These are phyloP conservation scores for Phyllotreta striolata DNA, from an alignment of 2,888 invertebrate species.

Conservation along the genomic window DNA sequence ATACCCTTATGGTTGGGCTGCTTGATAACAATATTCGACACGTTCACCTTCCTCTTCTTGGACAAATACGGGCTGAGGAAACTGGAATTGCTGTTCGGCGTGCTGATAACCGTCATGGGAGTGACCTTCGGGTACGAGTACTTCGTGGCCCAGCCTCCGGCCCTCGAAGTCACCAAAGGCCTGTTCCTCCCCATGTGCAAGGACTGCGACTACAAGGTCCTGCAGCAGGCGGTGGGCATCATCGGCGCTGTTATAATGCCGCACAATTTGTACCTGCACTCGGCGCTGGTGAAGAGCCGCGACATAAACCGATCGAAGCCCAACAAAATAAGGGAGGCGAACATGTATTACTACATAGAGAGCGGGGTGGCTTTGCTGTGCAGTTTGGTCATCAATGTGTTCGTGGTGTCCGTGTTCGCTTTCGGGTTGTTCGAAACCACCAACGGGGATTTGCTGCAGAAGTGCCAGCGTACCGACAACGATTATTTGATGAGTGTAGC, in stretches of 20 bases:
- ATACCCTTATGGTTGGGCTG: constrained; percentile 83
- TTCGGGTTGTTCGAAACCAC: constrained; percentile 78
- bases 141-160: constrained; percentile 73
- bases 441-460: constrained; percentile 65
- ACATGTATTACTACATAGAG: constrained; percentile 83
- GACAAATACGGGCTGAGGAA: constrained; percentile 86
- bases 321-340: constrained; percentile 79
- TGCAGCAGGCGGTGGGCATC: constrained; percentile 81
- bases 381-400: constrained; percentile 86
- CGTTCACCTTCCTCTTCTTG: constrained; percentile 85
- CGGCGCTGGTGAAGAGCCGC: constrained; percentile 87
- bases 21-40: constrained; percentile 83
- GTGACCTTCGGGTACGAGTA: constrained; percentile 90
- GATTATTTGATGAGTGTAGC: constrained; percentile 31
- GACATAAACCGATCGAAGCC: constrained; percentile 77
- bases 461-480: constrained; percentile 20
- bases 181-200: constrained; percentile 81
- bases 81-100: constrained; percentile 81
- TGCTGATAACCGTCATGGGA: constrained; percentile 85
- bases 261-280: constrained; percentile 89
- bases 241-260: constrained; percentile 89
- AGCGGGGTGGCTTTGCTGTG: constrained; percentile 78
- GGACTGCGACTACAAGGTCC: constrained; percentile 70
- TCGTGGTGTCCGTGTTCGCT: constrained; percentile 87
- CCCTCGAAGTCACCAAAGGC: constrained; percentile 74